These are phyloP conservation scores for Schizaphis graminum DNA, from an alignment of 2,888 invertebrate genomes.

Conservation along the genomic window DNA sequence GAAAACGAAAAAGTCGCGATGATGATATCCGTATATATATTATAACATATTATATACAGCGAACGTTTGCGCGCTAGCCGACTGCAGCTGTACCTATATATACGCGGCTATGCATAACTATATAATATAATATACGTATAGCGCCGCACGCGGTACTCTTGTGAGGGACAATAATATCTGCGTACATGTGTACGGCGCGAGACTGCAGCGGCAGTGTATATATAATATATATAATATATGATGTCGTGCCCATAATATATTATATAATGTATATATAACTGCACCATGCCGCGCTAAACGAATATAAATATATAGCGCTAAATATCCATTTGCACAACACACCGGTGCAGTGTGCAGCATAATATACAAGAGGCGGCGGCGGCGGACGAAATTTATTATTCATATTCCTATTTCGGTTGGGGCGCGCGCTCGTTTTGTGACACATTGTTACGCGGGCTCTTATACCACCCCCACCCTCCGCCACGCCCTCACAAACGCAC, in stretches of 20 bases:
- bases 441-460: constrained; percentile 23
- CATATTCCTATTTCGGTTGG: constrained; percentile 61
- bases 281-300: constrained; percentile 30
- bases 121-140: background rate
- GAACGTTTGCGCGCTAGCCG: background rate
- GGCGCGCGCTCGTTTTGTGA: constrained; percentile 41
- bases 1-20: background rate
- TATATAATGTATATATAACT: background rate
- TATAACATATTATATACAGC: background rate
- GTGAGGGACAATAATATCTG: background rate
- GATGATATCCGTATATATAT: background rate
- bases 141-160: background rate
- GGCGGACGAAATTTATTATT: constrained; percentile 54
- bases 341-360: background rate
- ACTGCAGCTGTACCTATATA: background rate
- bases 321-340: constrained; percentile 41
- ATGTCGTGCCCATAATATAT: background rate
- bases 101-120: background rate
- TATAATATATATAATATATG: too few relatives aligned
- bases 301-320: constrained; percentile 57
- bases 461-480: background rate
- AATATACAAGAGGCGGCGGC: background rate
- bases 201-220: background rate
- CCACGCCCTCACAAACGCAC: background rate
- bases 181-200: too few relatives aligned